Conservation (phyloP, 2,113 vertebrate genomes). For the Entomyzon cyanotis region DNA sequence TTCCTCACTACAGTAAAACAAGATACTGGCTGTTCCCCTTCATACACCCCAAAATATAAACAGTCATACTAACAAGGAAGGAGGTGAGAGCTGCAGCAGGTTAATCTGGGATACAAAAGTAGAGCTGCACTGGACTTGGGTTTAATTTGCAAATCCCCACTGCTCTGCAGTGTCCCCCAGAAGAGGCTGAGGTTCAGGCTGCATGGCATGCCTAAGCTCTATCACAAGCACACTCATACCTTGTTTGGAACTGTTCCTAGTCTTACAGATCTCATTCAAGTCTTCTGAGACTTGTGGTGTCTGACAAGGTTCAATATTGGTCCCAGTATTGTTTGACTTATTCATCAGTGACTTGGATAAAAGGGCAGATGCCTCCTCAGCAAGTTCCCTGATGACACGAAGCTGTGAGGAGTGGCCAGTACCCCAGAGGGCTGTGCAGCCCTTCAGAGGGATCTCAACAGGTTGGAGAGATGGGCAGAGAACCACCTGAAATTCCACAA, state of each 20-base stretch:
- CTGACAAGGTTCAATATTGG: neutral
- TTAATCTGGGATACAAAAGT: neutral
- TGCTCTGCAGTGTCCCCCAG: neutral
- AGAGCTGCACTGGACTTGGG: neutral
- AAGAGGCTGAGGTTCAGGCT: neutral
- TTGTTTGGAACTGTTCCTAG: neutral
- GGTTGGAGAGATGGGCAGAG: neutral
- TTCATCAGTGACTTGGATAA: neutral
- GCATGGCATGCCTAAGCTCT: neutral
- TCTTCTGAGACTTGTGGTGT: neutral
- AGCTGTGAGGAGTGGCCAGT: neutral
- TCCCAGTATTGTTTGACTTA: neutral
- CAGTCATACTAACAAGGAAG: neutral
- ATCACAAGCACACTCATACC: neutral
- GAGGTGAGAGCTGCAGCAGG: neutral
- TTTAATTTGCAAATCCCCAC: neutral
- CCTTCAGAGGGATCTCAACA: neutral
- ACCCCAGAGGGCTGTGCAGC: neutral
- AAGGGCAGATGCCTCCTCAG: neutral
- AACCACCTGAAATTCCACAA: neutral
- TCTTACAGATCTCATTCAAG: neutral
- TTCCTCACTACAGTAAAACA: constrained; percentile 10
- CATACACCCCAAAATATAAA: neutral
- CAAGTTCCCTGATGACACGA: neutral
- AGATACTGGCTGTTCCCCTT: constrained; percentile 40